Evolutionary conservation across 2,888 invertebrate species (phyloP), one percentile per base, ranked within the genome.

Genomic region (Alloplasta piceator): DNA sequence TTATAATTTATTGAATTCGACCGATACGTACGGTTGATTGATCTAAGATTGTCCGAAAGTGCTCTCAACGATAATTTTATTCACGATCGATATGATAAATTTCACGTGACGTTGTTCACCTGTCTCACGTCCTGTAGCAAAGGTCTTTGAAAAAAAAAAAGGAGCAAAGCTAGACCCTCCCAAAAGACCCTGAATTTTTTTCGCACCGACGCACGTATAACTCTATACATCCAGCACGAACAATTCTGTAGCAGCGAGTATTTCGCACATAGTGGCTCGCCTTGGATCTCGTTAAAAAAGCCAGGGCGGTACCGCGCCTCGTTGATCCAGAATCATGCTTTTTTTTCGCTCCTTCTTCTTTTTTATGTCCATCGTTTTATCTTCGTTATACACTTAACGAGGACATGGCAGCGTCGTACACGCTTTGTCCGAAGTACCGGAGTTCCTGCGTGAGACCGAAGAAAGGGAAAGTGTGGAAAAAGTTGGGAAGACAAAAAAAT

Each of bases 241-340:
- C 68, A 75, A 56, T 67, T 63, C 67, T 16, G 61, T 48, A 26
- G 61, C 63, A 50, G 58, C 52, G 75, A 61, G 41, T 50, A 43
- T 67, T 63, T 61, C 48, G 38, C 61, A 12, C 41, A 36, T 16
- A 78, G 75, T 78, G 66, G 78, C 58, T 75, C 38, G 58, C 78
- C 82, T 82, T 78, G 82, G 50, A 75, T 78, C 43, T 75, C 66
- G 67, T 67, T 67, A 61, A 75, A 52, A 52, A 48, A 46, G 46
- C 58, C 46, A 67, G 70, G 66, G 70, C 46, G 73, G 14, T 48
- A 43, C 43, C 79, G 63, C 68, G 72, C 67, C 71, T 67, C 75
- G 5, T 56, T 67, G 39, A 78, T 78, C 82, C 74, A 75, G 78
- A 71, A 78, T 68, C n/a, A 68, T 56, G 7, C 39, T 36, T 72